These are phyloP conservation scores for Diaphora mendica DNA, from an alignment of 2,888 invertebrate species.

Conservation along the genomic window DNA sequence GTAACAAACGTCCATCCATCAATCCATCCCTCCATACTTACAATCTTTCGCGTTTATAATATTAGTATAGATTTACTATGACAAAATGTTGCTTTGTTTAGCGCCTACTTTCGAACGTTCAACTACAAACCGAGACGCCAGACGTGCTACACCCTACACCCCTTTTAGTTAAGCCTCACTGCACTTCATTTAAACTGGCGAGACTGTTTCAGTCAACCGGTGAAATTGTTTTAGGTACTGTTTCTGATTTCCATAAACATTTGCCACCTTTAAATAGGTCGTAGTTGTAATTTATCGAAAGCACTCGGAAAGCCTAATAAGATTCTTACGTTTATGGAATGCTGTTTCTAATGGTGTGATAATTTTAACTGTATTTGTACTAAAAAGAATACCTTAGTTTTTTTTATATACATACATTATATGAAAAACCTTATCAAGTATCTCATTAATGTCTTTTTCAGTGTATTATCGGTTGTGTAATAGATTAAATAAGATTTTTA, in stretches of 20 bases:
- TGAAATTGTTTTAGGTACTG: not conserved
- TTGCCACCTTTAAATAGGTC: not conserved
- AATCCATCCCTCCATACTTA: too few relatives aligned
- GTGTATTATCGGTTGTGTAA: too few relatives aligned
- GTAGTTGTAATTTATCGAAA: not conserved
- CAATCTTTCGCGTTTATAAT: too few relatives aligned
- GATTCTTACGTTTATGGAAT: not conserved
- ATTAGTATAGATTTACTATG: not conserved
- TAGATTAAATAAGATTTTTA: too few relatives aligned
- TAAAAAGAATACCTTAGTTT: too few relatives aligned
- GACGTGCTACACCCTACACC: not conserved
- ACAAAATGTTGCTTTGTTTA: not conserved
- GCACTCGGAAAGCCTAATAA: not conserved
- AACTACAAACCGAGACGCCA: not conserved
- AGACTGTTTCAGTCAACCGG: not conserved
- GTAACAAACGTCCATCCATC: too few relatives aligned
- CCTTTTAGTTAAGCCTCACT: not conserved
- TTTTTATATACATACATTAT: too few relatives aligned
- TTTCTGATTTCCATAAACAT: not conserved
- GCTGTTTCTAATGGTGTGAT: not conserved
- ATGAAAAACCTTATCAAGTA: too few relatives aligned
- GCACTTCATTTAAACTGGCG: not conserved
- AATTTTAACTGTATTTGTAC: too few relatives aligned
- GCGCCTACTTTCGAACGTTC: not conserved
- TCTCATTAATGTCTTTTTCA: too few relatives aligned